phyloP scores from a whole-genome alignment of 1,140 invertebrate genomes.

The Hylaeus volcanicus region DNA sequence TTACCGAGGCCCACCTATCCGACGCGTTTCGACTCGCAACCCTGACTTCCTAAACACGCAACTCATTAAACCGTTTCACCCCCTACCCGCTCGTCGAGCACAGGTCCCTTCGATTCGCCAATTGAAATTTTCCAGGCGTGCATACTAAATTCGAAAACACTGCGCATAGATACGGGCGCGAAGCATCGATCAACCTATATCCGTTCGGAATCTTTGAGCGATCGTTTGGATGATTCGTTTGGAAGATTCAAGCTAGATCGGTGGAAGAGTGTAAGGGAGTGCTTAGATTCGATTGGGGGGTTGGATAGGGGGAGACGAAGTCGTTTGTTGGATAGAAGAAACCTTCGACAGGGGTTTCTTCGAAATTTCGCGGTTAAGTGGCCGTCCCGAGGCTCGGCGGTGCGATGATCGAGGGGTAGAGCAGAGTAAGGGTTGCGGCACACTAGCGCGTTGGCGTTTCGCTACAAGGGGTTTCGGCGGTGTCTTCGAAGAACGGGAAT shows the following conservation, averaged over 20 bases:
- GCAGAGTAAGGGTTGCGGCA: too few species aligned
- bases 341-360: not conserved
- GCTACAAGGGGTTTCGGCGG: too few species aligned
- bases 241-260: too few species aligned
- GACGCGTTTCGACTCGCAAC: not conserved
- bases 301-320: too few species aligned
- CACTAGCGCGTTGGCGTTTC: too few species aligned
- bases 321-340: not conserved
- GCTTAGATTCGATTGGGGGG: too few species aligned
- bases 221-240: too few species aligned
- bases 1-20: not conserved
- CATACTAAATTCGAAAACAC: not conserved
- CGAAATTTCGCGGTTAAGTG: constrained; percentile 40
- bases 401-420: not conserved
- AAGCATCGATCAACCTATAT: constrained; percentile 2
- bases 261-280: too few species aligned
- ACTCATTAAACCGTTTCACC: not conserved
- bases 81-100: too few species aligned
- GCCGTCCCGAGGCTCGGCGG: not conserved
- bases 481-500: too few species aligned
- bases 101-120: not conserved
- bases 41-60: not conserved
- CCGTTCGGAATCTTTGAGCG: not conserved
- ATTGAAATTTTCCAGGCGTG: not conserved
- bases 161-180: not conserved